A percentile compares a stretch with the other conserved stretches of the same genome.
These are phyloP conservation scores for Genyomyrus donnyi DNA, from an alignment of 2,113 vertebrate species.

Conservation along the genomic window DNA sequence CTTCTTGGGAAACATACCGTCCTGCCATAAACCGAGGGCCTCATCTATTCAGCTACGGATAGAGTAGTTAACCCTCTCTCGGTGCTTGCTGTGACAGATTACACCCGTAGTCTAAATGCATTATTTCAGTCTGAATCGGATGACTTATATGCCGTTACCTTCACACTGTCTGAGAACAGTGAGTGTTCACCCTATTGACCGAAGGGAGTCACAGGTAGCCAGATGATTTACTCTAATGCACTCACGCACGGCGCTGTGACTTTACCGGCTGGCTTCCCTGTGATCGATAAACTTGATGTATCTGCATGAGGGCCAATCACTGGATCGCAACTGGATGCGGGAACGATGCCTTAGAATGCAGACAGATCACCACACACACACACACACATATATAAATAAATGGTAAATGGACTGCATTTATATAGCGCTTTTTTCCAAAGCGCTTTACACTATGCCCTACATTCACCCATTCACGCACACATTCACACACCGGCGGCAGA, in stretches of 20 bases:
- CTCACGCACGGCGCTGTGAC: conserved; percentile 48
- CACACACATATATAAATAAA: background rate
- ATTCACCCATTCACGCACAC: no score
- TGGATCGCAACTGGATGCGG: conserved; percentile 20
- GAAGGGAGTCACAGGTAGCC: background rate
- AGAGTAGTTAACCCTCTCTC: conserved; percentile 30
- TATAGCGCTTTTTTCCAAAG: no score
- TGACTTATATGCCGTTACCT: background rate
- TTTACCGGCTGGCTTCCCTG: conserved; percentile 25
- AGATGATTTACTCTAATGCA: conserved; percentile 16
- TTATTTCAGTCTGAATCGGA: background rate
- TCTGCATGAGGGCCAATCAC: conserved; percentile 43
- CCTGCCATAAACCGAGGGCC: conserved; percentile 38
- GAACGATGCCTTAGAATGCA: conserved; percentile 32
- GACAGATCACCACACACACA: background rate
- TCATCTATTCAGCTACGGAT: conserved; percentile 41
- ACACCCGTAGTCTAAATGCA: background rate
- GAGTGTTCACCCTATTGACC: background rate
- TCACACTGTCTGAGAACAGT: background rate
- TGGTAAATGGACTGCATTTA: no score
- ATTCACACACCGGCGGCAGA: no score
- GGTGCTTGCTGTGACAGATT: conserved; percentile 25
- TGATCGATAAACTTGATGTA: background rate
- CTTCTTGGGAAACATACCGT: conserved; percentile 40
- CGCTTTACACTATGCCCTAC: no score